Base-by-base conservation (phyloP, 2,113 vertebrate genomes). In the Gambusia affinis region DNA sequence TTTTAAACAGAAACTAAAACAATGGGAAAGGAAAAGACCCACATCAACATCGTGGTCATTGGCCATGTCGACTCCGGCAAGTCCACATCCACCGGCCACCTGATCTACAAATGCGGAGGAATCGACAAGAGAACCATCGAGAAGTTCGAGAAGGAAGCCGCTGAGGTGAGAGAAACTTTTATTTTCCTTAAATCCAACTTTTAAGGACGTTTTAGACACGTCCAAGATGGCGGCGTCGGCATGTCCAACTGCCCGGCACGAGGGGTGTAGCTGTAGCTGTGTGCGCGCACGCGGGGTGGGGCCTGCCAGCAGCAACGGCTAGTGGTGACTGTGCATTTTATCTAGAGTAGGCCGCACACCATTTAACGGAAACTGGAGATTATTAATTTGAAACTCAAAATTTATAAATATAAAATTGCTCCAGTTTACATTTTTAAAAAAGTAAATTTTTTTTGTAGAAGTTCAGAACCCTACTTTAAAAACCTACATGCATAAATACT, bases 31-130 rank as follows among this genome's bases (percentile, higher is more conserved):
- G 95, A 95, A 92, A 95, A 95, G 89, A 82, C 8, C 87, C 94
- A 95, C 92, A 95, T 95, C 72, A 95, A 95, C 93, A 95, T 95
- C 93, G 95, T 95, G 94, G 95, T 95, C 85, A 95, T 95, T 76
- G 95, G 95, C 89, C 95, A 95, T 92, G 95, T 95, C 92, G 95
- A 95, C 93, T 95, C 95, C 78, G 95, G 95, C 65, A 95, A 95
- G 90, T 95, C 95, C 44, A 95, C 95, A 69, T 92, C 94, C 64
- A 95, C 95, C 88, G 95, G 95, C 0, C 95, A 95, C 76, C 30
- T 95, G 78, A 95, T 95, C 92, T 95, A 95, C 94, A 95, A 95
- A 72, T 95, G 95, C 88, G 95, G 95, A 8, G 95, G 95, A 63
- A 95, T 95, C 85, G 95, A 95, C 92, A 95, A 95, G 89, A 91